Base-by-base conservation (phyloP, 30 jellyfish, hydroid and myxozoan species). In the Sanderia malayensis region DNA sequence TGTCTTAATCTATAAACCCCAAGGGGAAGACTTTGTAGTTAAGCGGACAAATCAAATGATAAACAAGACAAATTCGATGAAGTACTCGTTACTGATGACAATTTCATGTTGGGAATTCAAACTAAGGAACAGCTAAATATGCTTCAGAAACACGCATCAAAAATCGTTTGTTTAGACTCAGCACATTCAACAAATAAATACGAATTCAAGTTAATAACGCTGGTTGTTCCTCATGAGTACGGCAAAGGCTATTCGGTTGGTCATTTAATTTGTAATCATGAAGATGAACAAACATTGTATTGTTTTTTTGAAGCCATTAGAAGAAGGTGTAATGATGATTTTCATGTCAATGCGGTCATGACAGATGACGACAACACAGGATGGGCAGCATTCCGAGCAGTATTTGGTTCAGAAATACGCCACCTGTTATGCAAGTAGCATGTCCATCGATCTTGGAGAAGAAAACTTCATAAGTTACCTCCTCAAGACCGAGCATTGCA, bases 371-470 rank as follows among this genome's bases (percentile, higher is more conserved):
- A 74, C 18, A 44, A 74, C 32, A 75, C 55, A 20, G 87, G 44
- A 30, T 75, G 58, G 28, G 33, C 33, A 31, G 87, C 87, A 25
- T 75, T 75, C 46, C 69, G 87, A 10, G 58, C 84, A 20, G 87
- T 75, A 24, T 75, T 75, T 61, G 87, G 83, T 7, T 83, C 59
- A 21, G 87, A 75, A 33, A 74, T 75, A n/a, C 55, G 61, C 67
- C 83, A 75, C 31, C 64, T 75, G 41, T 31, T 75, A 28, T 75
- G 87, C 72, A 75, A 75, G 31, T 75, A 84, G 87, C 33, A 75
- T 44, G 80, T 75, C 41, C 87, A 75, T 58, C 87, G 87, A 24
- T 74, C 87, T 61, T 75, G 82, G 87, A 44, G 87, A 31, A 74
- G 58, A 75, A 59, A 78, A 62, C 37, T 78, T 29, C 90, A 78